Base-by-base conservation (phyloP, 2,113 vertebrate species). In the Alligator mississippiensis region DNA sequence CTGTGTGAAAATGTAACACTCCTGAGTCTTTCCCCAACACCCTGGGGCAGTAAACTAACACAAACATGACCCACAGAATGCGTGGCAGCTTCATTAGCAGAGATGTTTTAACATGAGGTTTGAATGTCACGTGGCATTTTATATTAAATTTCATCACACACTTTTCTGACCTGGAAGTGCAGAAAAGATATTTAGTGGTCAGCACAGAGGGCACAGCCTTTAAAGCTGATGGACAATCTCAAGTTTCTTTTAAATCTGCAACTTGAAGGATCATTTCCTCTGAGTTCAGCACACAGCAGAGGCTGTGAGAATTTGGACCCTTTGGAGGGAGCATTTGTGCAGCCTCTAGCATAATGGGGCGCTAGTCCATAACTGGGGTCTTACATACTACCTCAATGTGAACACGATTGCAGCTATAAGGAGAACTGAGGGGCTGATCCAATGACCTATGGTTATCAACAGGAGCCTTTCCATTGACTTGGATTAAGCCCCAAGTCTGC, bases 81-180 rank as follows among this genome's bases (percentile, higher is more conserved):
- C 97, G 97, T 90, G 94, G 95, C 93, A 96, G 90, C 74, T 96
- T 94, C 90, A 97, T 96, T 97, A 94, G 97, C 96, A 96, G 90
- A 93, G 95, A 79, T 92, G 62, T 14, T 92, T 91, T 97, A 91
- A 96, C 94, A 96, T 94, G 89, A 96, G 92, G 94, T 94, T 97
- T 97, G 96, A 93, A 95, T 98, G 97, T 97, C 97, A 97, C 94
- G 93, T 93, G 55, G 76, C 0, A 84, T 94, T 96, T 96, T 91
- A 95, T 96, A 97, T 91, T 95, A 96, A 96, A 95, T 94, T 93
- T 94, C 93, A 96, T 94, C 93, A 86, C 92, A 90, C 87, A 68
- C 95, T n/a, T n/a, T n/a, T n/a, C 92, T 85, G 89, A 94, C 89
- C 93, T 90, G 93, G 80, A 89, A 93, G 90, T n/a, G 76, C 61